A percentile compares a stretch with the other conserved stretches of the same genome.
Evolutionary conservation across 1,140 invertebrate species (phyloP).

Genomic region (Drosophila seguyi): DNA sequence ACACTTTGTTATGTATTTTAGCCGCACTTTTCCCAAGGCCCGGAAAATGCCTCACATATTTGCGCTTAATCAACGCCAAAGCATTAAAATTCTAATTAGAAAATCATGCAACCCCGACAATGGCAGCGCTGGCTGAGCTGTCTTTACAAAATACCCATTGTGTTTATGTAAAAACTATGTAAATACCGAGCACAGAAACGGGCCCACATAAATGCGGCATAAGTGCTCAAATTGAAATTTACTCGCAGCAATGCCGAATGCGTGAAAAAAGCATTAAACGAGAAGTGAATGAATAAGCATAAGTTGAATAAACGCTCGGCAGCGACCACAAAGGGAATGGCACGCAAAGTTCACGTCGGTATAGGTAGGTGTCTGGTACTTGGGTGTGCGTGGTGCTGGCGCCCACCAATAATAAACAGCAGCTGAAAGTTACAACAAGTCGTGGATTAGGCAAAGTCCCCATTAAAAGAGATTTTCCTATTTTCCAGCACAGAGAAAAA

Average conservation of each 20-base stretch:
- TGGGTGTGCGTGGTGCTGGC: conserved; percentile 28
- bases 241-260: conserved; percentile 44
- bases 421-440: conserved; percentile 54
- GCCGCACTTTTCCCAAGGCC: conserved; percentile 22
- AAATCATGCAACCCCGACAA: conserved; percentile 48
- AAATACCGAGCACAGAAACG: conserved; percentile 27
- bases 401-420: conserved; percentile 39
- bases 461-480: conserved; percentile 41
- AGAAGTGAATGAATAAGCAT: conserved; percentile 61
- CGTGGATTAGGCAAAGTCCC: conserved; percentile 12
- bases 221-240: conserved; percentile 45
- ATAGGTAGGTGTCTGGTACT: not conserved
- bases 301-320: conserved; percentile 37
- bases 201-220: conserved; percentile 30
- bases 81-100: conserved; percentile 66
- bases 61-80: conserved; percentile 37
- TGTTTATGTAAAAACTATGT: conserved; percentile 62
- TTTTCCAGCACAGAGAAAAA: conserved; percentile 6
- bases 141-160: conserved; percentile 54
- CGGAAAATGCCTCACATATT: conserved; percentile 45
- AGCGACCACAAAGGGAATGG: conserved; percentile 30
- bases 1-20: conserved; percentile 2
- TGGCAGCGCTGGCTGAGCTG: not conserved
- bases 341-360: conserved; percentile 36
- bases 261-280: conserved; percentile 60